Evolutionary conservation across 2,888 invertebrate species (phyloP).

Genomic region (Heliconius hortense): DNA sequence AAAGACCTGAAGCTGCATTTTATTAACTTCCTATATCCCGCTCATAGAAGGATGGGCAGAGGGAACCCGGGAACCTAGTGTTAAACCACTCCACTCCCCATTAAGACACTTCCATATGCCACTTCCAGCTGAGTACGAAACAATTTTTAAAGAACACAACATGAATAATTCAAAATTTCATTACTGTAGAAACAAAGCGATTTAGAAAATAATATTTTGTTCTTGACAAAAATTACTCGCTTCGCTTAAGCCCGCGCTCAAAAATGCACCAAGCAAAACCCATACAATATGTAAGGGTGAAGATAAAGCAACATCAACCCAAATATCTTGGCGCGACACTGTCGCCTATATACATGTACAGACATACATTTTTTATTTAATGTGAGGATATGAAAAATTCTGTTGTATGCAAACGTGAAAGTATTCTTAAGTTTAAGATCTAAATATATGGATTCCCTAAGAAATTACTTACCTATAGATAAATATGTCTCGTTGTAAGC

Average conservation of each 20-base stretch:
- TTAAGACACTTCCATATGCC: too few relatives aligned
- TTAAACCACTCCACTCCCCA: too few relatives aligned
- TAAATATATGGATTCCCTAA: background rate
- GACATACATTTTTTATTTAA: slow-evolving; percentile 36
- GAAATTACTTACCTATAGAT: too few relatives aligned
- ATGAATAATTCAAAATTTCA: slow-evolving; percentile 16
- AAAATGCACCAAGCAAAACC: slow-evolving; percentile 36
- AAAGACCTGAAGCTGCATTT: too few relatives aligned
- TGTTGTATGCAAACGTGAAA: background rate
- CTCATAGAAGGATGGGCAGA: too few relatives aligned
- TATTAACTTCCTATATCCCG: too few relatives aligned
- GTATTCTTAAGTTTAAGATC: background rate
- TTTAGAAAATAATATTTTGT: background rate
- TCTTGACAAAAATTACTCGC: slow-evolving; percentile 6
- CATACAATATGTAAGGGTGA: slow-evolving; percentile 34
- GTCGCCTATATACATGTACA: slow-evolving; percentile 4
- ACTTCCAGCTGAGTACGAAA: background rate
- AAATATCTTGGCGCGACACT: slow-evolving; percentile 32
- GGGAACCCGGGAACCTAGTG: too few relatives aligned
- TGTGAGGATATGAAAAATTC: slow-evolving; percentile 15
- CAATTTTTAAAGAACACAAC: background rate
- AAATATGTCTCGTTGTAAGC: too few relatives aligned
- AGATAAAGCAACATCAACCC: slow-evolving; percentile 28
- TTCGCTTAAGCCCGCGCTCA: slow-evolving; percentile 19
- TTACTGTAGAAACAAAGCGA: slow-evolving; percentile 3